Conservation (phyloP, 1,140 invertebrate genomes). For the Hylaeus anthracinus region DNA sequence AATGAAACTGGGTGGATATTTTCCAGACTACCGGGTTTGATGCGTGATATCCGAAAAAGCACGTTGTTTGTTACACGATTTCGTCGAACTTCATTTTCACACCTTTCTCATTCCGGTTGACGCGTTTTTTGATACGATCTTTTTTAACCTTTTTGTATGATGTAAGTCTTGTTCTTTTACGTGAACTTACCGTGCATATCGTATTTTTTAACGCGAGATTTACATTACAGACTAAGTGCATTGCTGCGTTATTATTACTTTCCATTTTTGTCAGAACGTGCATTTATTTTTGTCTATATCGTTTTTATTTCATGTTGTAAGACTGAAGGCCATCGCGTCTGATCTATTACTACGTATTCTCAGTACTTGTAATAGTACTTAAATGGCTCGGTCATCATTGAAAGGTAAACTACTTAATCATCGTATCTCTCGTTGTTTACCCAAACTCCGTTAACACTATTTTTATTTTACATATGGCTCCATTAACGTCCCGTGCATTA, state of each 20-base stretch:
- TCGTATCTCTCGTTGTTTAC: slow-evolving; percentile 19
- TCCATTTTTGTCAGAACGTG: slow-evolving; percentile 24
- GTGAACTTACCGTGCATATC: slow-evolving; percentile 44
- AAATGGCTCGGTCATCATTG: slow-evolving; percentile 35
- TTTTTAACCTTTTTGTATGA: slow-evolving; percentile 24
- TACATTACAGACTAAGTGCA: slow-evolving; percentile 49
- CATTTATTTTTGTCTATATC: slow-evolving; percentile 40
- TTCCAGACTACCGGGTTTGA: slow-evolving; percentile 56
- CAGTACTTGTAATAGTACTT: slow-evolving; percentile 52
- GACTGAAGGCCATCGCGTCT: slow-evolving; percentile 54
- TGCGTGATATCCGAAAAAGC: slow-evolving; percentile 44
- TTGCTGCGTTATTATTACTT: neutral
- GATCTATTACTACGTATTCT: slow-evolving; percentile 36
- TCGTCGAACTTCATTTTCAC: slow-evolving; percentile 40
- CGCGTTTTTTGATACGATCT: slow-evolving; percentile 61
- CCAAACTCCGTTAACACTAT: neutral
- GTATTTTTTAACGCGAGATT: slow-evolving; percentile 60
- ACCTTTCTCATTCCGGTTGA: slow-evolving; percentile 55
- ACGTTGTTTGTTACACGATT: slow-evolving; percentile 34
- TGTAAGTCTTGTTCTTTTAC: slow-evolving; percentile 69
- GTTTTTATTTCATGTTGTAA: slow-evolving; percentile 47
- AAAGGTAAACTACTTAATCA: slow-evolving; percentile 29
- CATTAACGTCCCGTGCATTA: neutral
- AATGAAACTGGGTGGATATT: slow-evolving; percentile 62
- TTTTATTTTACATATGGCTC: neutral